Conservation (phyloP, 2,113 vertebrate genomes). For the Rhagologus leucostigma region DNA sequence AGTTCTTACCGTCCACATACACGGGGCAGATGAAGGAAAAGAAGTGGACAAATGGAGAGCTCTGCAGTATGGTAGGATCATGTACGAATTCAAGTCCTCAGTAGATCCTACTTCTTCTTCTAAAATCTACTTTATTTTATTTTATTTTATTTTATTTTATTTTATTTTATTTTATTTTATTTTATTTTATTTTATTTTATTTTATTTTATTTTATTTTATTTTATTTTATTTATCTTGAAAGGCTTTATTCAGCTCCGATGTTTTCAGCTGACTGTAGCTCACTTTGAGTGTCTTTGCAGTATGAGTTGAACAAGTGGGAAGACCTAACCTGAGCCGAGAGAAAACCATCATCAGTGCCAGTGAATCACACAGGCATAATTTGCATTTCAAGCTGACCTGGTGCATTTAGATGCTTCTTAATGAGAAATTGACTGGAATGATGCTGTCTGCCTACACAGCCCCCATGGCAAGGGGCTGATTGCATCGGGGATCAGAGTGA, state of each 20-base stretch:
- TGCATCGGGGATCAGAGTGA: not conserved
- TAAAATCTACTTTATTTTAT: not conserved
- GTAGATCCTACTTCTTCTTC: not conserved
- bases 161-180: not conserved
- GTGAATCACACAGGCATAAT: not conserved
- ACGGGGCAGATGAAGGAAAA: not conserved
- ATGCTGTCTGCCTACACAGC: not conserved
- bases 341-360: not conserved
- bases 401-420: not conserved
- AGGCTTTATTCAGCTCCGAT: not conserved
- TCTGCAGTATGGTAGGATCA: not conserved
- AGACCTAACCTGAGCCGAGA: not conserved
- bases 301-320: not conserved
- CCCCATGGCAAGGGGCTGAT: not conserved
- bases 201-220: not conserved
- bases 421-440: not conserved
- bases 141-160: not conserved
- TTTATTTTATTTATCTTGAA: not conserved
- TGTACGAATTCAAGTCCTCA: not conserved
- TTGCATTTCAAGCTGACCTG: constrained; percentile 23
- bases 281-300: not conserved
- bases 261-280: not conserved
- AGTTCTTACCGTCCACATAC: not conserved
- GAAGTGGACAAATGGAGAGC: not conserved
- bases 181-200: not conserved